These are phyloP conservation scores for Xiphorhynchus erythropygius DNA, from an alignment of 2,797 vertebrate species.

Conservation along the genomic window DNA sequence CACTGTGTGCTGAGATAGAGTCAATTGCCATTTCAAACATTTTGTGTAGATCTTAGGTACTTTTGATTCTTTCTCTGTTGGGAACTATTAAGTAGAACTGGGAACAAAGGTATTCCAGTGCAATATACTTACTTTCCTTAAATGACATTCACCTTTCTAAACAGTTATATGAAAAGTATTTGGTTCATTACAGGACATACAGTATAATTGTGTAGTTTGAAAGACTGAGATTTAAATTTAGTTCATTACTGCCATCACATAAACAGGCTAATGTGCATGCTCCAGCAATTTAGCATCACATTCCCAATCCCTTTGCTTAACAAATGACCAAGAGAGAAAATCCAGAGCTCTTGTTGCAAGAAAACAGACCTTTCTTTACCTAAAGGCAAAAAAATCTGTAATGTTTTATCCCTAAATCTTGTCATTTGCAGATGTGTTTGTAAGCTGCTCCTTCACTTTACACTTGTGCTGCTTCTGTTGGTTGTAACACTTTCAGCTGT, in stretches of 20 bases:
- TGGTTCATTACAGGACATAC: neutral
- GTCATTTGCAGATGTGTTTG: rapidly evolving
- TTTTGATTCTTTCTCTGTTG: neutral
- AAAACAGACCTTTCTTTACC: neutral
- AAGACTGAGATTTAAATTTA: neutral
- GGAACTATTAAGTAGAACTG: neutral
- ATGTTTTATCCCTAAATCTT: neutral
- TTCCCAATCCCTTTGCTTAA: neutral
- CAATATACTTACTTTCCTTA: neutral
- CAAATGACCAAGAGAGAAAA: neutral
- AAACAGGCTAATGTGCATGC: neutral
- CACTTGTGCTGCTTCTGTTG: neutral
- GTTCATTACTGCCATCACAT: neutral
- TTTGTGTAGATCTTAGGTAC: neutral
- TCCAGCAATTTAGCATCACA: neutral
- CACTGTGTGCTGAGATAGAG: neutral
- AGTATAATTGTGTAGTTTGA: neutral
- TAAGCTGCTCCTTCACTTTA: neutral
- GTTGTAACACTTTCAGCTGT: neutral
- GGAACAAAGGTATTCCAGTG: neutral
- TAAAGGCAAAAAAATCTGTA: neutral
- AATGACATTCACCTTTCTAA: neutral
- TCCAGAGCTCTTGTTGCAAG: neutral
- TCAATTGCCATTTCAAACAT: neutral
- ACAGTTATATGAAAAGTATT: neutral